phyloP scores from a whole-genome alignment of 1,140 invertebrate genomes.

The Andricus grossulariae region DNA sequence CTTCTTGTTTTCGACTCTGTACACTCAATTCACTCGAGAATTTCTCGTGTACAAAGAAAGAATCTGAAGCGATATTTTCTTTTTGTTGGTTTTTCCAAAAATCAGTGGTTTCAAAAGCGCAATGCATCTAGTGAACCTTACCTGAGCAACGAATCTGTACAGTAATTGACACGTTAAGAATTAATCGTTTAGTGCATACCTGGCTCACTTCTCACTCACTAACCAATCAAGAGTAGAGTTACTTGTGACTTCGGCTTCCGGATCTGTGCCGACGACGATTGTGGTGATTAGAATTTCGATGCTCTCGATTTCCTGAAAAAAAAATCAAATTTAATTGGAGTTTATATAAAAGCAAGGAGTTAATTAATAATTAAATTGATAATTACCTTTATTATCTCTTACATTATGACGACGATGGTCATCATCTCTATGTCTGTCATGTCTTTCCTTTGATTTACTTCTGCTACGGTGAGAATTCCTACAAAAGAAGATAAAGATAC shows the following conservation, averaged over 20 bases:
- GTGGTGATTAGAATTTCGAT: slow-evolving; percentile 69
- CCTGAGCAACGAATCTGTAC: slow-evolving; percentile 74
- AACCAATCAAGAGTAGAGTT: slow-evolving; percentile 76
- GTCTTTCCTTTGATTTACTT: slow-evolving; percentile 71
- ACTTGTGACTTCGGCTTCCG: slow-evolving; percentile 75
- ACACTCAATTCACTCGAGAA: not conserved
- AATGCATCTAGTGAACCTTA: slow-evolving; percentile 75
- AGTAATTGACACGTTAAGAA: slow-evolving; percentile 75
- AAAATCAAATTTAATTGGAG: not conserved
- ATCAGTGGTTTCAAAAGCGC: slow-evolving; percentile 60
- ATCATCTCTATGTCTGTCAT: slow-evolving; percentile 71
- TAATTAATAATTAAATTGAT: not conserved
- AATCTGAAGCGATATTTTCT: slow-evolving; percentile 7
- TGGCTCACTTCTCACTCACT: slow-evolving; percentile 75
- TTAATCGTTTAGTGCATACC: slow-evolving; percentile 75
- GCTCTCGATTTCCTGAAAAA: slow-evolving; percentile 67
- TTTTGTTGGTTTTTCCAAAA: slow-evolving; percentile 47
- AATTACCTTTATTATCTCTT: slow-evolving; percentile 67
- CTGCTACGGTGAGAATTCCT: slow-evolving; percentile 72
- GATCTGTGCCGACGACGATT: slow-evolving; percentile 72
- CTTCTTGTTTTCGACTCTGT: slow-evolving; percentile 16
- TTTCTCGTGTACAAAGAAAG: slow-evolving; percentile 6
- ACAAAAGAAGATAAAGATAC: slow-evolving; percentile 32
- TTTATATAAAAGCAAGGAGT: slow-evolving; percentile 16
- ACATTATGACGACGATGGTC: slow-evolving; percentile 69